A percentile compares a stretch with the other conserved stretches of the same genome.
Evolutionary conservation across 2,888 invertebrate species (phyloP).

Genomic region (Nemurella pictetii): DNA sequence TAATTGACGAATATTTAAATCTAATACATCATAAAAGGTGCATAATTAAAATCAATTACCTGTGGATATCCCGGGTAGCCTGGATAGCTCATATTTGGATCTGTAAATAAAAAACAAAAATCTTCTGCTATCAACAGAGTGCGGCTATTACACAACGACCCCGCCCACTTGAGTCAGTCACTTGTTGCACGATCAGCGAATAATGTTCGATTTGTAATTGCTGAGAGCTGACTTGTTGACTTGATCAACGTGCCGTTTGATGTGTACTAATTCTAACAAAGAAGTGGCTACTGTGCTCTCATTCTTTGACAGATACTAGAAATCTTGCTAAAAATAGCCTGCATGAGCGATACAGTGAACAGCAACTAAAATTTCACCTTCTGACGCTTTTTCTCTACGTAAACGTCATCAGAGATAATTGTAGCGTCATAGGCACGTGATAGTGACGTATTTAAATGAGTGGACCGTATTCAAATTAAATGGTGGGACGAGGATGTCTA

Average conservation of each 20-base stretch:
- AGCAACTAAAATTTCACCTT: neutral
- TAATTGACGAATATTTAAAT: neutral
- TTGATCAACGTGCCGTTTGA: neutral
- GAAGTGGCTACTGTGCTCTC: neutral
- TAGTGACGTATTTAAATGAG: neutral
- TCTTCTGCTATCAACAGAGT: neutral
- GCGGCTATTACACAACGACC: neutral
- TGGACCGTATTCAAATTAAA: neutral
- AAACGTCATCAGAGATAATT: neutral
- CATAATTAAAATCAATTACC: conserved; percentile 47
- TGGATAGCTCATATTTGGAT: conserved; percentile 49
- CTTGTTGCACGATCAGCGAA: conserved; percentile 15
- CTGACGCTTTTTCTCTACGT: neutral
- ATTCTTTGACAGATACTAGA: neutral
- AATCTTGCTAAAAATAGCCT: neutral
- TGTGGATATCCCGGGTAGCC: conserved; percentile 46
- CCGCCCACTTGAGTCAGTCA: conserved; percentile 4
- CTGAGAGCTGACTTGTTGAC: neutral
- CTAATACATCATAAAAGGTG: neutral
- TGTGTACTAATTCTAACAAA: too few relatives aligned
- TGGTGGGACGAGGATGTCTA: neutral
- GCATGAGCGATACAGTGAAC: neutral
- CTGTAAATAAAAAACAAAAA: conserved; percentile 40
- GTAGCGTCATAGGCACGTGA: neutral
- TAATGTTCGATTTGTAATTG: neutral